These are phyloP conservation scores for Hemicrepidius hirtus DNA, from an alignment of 2,888 invertebrate genomes.

Conservation along the genomic window DNA sequence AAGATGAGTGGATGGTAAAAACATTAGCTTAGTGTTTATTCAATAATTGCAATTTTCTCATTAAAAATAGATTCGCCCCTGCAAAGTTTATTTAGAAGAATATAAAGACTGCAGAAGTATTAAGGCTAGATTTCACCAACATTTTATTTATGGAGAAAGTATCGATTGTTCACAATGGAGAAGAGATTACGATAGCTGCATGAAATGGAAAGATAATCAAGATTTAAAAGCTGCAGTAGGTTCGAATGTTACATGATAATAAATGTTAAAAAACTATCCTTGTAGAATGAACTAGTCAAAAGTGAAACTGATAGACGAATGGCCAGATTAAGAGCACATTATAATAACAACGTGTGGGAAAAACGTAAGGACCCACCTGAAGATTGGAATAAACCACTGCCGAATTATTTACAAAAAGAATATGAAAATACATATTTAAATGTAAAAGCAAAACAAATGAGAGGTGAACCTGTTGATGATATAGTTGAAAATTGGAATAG, in stretches of 20 bases:
- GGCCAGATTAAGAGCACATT: slow-evolving; percentile 80
- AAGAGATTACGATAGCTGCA: slow-evolving; percentile 84
- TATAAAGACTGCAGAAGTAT: slow-evolving; percentile 86
- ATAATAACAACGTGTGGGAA: slow-evolving; percentile 86
- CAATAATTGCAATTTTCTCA: background rate
- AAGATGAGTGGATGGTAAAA: slow-evolving; percentile 66
- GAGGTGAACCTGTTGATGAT: slow-evolving; percentile 67
- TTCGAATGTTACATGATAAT: too few species aligned
- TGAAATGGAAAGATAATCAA: slow-evolving; percentile 77
- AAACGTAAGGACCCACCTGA: slow-evolving; percentile 83
- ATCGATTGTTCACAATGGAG: slow-evolving; percentile 88
- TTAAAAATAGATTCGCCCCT: slow-evolving; percentile 82
- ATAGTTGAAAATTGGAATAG: slow-evolving; percentile 51
- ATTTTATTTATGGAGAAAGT: slow-evolving; percentile 85
- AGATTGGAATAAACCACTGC: slow-evolving; percentile 88
- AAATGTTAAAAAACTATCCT: too few species aligned
- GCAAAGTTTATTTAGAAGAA: slow-evolving; percentile 87
- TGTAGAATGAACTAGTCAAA: slow-evolving; percentile 78
- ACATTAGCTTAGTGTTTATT: slow-evolving; percentile 18
- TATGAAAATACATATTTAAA: slow-evolving; percentile 81
- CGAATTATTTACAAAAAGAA: slow-evolving; percentile 82
- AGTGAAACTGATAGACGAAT: slow-evolving; percentile 82
- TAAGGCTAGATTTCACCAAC: slow-evolving; percentile 87
- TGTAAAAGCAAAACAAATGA: slow-evolving; percentile 78
- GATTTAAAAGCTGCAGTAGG: slow-evolving; percentile 82